Percentiles rank a stretch among this genome's conserved stretches.
Conservation (phyloP, 2,888 invertebrate genomes). For the Macropis europaea region DNA sequence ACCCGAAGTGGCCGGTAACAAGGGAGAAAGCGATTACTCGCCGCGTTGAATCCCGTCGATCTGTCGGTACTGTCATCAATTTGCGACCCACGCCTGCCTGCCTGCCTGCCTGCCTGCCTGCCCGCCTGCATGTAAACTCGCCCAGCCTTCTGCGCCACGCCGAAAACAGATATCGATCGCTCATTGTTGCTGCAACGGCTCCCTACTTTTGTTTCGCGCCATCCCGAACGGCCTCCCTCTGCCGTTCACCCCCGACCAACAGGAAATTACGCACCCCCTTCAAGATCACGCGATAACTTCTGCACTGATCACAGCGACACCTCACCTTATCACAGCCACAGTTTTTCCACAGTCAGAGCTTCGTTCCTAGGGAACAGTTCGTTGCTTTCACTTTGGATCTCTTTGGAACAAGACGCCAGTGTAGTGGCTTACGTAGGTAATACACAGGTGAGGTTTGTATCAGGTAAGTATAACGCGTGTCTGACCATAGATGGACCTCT, state of each 20-base stretch:
- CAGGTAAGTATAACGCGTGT: no score
- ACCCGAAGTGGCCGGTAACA: slow-evolving; percentile 64
- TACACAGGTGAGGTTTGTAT: no score
- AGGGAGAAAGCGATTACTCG: slow-evolving; percentile 65
- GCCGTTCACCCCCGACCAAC: no score
- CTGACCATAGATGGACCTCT: no score
- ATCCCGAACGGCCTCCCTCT: not conserved
- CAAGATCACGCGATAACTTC: slow-evolving; percentile 21
- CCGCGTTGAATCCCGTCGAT: slow-evolving; percentile 48
- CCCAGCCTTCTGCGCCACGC: slow-evolving; percentile 23
- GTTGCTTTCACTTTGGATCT: no score
- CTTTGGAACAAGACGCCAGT: no score
- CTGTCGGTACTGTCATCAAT: slow-evolving; percentile 55
- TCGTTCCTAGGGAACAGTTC: no score
- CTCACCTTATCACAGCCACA: not conserved
- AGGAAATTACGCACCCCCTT: slow-evolving; percentile 40
- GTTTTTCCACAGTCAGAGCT: not conserved
- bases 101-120: no score
- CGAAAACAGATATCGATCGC: slow-evolving; percentile 43
- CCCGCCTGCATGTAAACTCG: slow-evolving; percentile 11
- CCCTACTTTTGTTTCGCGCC: slow-evolving; percentile 35
- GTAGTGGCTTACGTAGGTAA: no score
- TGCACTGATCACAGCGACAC: not conserved
- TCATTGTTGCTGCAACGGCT: slow-evolving; percentile 20
- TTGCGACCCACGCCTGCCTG: slow-evolving; percentile 25